phyloP scores from a whole-genome alignment of 1,140 invertebrate genomes.

The Drosophila melanogaster region Release_6_plus_ISO1_MT NC_004354.4:4602001-4602500 shows the following conservation, averaged over 20 bases:
- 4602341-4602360: conserved; percentile 16
- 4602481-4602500: background rate
- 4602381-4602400: conserved; percentile 47
- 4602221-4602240: conserved; percentile 38
- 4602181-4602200: conserved; percentile 54
- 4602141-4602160: conserved; percentile 30
- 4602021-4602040: too few species aligned
- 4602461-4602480: conserved; percentile 33
- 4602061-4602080: conserved; percentile 12
- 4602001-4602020: too few species aligned
- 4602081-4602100: conserved; percentile 39
- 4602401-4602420: conserved; percentile 60
- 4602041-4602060: conserved; percentile 10
- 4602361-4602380: conserved; percentile 28
- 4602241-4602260: conserved; percentile 17
- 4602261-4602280: conserved; percentile 26
- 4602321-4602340: conserved; percentile 11
- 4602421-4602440: conserved; percentile 83
- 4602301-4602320: conserved; percentile 51
- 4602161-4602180: background rate
- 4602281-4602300: conserved; percentile 79
- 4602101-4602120: conserved; percentile 72
- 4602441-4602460: conserved; percentile 80
- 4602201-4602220: conserved; percentile 71
- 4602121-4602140: conserved; percentile 65